phyloP scores from a whole-genome alignment of 2,888 invertebrate genomes.

The Julus scanicus region DNA sequence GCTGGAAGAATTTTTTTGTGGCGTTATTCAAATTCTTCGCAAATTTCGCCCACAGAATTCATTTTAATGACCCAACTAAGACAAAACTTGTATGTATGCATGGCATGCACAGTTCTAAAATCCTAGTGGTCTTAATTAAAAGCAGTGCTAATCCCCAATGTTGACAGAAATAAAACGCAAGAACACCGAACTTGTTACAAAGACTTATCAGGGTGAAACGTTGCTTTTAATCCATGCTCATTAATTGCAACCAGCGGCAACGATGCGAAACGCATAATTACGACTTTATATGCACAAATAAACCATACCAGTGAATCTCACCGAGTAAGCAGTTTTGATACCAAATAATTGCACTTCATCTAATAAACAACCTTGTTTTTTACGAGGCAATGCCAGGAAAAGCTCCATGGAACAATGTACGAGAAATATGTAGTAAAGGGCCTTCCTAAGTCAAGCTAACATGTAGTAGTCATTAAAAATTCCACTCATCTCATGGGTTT shows the following conservation, averaged over 20 bases:
- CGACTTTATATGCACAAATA: constrained; percentile 32
- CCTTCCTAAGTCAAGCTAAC: too few species aligned
- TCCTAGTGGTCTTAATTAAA: constrained; percentile 36
- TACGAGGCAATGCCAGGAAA: not conserved
- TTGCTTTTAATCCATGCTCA: constrained; percentile 27
- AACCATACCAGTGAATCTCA: not conserved
- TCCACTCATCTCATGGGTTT: too few species aligned
- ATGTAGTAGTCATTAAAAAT: too few species aligned
- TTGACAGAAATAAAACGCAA: constrained; percentile 36
- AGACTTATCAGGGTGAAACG: constrained; percentile 40
- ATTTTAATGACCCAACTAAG: not conserved
- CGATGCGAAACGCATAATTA: constrained; percentile 35
- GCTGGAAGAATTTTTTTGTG: not conserved
- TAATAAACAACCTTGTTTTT: not conserved
- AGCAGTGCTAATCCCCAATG: constrained; percentile 35
- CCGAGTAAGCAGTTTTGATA: not conserved
- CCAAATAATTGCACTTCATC: constrained; percentile 12
- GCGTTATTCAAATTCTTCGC: not conserved
- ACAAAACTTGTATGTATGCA: not conserved
- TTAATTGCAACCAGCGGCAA: constrained; percentile 41
- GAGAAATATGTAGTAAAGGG: too few species aligned
- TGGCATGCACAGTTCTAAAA: not conserved
- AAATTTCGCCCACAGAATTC: not conserved
- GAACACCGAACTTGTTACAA: constrained; percentile 25
- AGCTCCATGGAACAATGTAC: not conserved